Percentiles rank a stretch among this genome's conserved stretches.
phyloP scores from a whole-genome alignment of 2,113 vertebrate genomes.

The Arenaria interpres region DNA sequence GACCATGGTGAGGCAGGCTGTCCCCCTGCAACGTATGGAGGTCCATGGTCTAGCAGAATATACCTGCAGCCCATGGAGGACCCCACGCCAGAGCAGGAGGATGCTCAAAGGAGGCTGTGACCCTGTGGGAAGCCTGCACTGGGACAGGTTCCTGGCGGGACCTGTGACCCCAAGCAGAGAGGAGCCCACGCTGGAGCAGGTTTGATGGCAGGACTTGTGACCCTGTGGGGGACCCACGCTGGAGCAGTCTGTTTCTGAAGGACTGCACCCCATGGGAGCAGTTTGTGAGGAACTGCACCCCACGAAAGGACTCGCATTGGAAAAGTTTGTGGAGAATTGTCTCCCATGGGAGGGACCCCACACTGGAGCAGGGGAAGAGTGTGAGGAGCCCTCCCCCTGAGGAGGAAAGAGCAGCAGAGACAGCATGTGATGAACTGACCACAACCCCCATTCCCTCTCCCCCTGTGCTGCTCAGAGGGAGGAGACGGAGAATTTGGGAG shows the following conservation, averaged over 20 bases:
- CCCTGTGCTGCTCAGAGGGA: background rate
- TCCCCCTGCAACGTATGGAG: background rate
- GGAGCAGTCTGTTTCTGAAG: background rate
- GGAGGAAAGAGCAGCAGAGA: background rate
- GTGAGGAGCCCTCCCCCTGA: background rate
- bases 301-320: background rate
- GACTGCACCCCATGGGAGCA: background rate
- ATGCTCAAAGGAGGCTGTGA: background rate
- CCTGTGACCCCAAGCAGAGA: background rate
- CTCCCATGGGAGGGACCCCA: background rate
- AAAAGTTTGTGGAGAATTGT: background rate
- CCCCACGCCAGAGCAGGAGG: background rate
- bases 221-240: background rate
- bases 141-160: background rate
- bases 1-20: background rate
- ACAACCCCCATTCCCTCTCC: background rate
- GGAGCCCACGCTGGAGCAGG: background rate
- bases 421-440: background rate
- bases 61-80: background rate
- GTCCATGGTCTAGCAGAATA: background rate
- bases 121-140: background rate
- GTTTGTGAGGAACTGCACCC: background rate
- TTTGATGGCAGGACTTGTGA: background rate
- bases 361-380: background rate
- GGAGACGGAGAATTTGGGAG: background rate